A percentile compares a stretch with the other conserved stretches of the same genome.
These are phyloP conservation scores for Halictus quadricinctus DNA, from an alignment of 2,888 invertebrate genomes.

Conservation along the genomic window DNA sequence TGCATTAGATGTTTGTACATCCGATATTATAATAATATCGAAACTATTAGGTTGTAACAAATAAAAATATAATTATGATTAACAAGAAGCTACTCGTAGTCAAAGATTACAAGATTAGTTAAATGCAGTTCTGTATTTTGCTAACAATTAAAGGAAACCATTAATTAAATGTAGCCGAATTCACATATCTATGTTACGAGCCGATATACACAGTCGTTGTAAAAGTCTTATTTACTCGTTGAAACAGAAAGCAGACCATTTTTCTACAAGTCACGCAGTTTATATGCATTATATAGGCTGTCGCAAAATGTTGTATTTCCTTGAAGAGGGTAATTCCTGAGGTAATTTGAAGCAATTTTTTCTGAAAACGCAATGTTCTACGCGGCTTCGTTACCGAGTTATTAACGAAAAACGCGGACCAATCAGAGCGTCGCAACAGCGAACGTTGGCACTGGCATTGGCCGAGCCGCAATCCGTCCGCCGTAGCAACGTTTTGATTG, in stretches of 20 bases:
- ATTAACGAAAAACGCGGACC: background rate
- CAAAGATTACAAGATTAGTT: background rate
- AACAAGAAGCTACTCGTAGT: background rate
- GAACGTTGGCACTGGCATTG: background rate
- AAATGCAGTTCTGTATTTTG: background rate
- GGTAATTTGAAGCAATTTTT: background rate
- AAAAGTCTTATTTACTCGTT: background rate
- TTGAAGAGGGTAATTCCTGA: background rate
- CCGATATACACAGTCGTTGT: background rate
- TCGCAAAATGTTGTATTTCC: background rate
- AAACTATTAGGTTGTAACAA: background rate
- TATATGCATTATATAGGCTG: background rate
- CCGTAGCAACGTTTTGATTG: background rate
- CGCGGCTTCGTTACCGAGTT: too few relatives aligned
- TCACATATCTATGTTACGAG: background rate
- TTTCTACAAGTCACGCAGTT: background rate
- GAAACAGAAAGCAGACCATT: background rate
- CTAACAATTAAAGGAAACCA: background rate
- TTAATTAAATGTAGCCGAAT: too few relatives aligned
- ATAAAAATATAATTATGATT: background rate
- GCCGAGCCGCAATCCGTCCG: background rate
- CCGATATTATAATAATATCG: background rate
- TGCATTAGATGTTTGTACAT: background rate
- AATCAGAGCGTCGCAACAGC: background rate
- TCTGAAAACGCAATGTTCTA: background rate